Percentiles rank a stretch among this genome's conserved stretches.
Evolutionary conservation across 1,140 invertebrate species (phyloP).

Genomic region (Coelopa frigida): DNA sequence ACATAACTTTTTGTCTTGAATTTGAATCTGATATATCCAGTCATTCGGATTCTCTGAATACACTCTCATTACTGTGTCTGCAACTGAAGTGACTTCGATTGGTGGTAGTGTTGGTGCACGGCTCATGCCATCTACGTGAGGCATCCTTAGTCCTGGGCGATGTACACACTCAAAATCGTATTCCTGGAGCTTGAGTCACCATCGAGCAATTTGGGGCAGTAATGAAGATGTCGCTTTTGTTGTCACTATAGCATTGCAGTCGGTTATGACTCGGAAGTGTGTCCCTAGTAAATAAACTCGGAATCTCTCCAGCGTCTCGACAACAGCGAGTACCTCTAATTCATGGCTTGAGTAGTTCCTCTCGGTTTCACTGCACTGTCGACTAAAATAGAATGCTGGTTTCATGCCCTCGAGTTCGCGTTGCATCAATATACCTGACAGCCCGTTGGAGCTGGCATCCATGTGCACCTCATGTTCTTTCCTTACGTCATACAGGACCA

Average conservation of each 20-base stretch:
- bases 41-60: background rate
- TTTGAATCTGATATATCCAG: conserved; percentile 6
- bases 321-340: conserved; percentile 13
- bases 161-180: conserved; percentile 4
- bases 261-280: conserved; percentile 37
- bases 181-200: conserved; percentile 24
- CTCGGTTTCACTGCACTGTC: conserved; percentile 17
- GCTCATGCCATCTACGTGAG: background rate
- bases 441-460: conserved; percentile 25
- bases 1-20: background rate
- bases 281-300: conserved; percentile 39
- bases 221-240: conserved; percentile 19
- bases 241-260: conserved; percentile 33
- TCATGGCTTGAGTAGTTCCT: conserved; percentile 31
- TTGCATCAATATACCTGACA: conserved; percentile 34
- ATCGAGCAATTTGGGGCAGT: conserved; percentile 29
- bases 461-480: conserved; percentile 27
- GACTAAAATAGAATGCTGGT: conserved; percentile 15
- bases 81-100: background rate
- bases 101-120: background rate
- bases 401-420: conserved; percentile 3
- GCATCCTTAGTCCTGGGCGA: background rate
- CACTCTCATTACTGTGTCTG: background rate
- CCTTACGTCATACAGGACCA: conserved; percentile 14
- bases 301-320: conserved; percentile 10